Evolutionary conservation across 2,113 vertebrate genomes (phyloP), one percentile per base, ranked within the genome.

Genomic region (Tautogolabrus adspersus): DNA sequence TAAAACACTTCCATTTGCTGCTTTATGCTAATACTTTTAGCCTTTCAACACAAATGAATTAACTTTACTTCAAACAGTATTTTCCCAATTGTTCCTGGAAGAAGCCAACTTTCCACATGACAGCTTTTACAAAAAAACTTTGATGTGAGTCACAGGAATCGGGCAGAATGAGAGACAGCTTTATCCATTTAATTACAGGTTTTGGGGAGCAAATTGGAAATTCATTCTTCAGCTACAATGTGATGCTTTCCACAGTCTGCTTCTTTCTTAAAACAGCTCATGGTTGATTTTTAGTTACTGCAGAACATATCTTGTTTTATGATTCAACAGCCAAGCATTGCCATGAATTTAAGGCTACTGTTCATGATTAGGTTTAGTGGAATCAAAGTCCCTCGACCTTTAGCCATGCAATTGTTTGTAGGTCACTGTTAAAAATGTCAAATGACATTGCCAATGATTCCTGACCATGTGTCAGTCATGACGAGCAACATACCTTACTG

Each of bases 121-220:
- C 16, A 55, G 18, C 46, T 51, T 30, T 30, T 26, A 18, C 26
- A 38, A 30, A 49, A 61, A 67, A 47, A n/a, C 23, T n/a, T 19
- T 47, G 13, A 79, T 30, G 19, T 80, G 77, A 62, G n/a, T 73
- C 57, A 74, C 4, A 18, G 57, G 12, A 42, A 51, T 22, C 49
- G 52, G 65, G 22, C 30, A 59, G 21, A 64, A 22, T 63, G n/a
- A 64, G 38, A 74, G 19, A 52, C 16, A 79, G 26, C 23, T 72
- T n/a, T 8, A 46, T 52, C 19, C 22, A 15, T 66, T 65, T 65
- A 18, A 60, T 40, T 30, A 37, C 46, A 66, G 22, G 22, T 54
- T 42, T 69, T 47, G 10, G 5, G 18, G 21, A 23, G 34, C 3
- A 22, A 58, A 26, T 64, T 60, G 34, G 15, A 44, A 69, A 72